A percentile compares a stretch with the other conserved stretches of the same genome.
phyloP scores from a whole-genome alignment of 2,113 vertebrate species.

The Hippocampus mohnikei region DNA sequence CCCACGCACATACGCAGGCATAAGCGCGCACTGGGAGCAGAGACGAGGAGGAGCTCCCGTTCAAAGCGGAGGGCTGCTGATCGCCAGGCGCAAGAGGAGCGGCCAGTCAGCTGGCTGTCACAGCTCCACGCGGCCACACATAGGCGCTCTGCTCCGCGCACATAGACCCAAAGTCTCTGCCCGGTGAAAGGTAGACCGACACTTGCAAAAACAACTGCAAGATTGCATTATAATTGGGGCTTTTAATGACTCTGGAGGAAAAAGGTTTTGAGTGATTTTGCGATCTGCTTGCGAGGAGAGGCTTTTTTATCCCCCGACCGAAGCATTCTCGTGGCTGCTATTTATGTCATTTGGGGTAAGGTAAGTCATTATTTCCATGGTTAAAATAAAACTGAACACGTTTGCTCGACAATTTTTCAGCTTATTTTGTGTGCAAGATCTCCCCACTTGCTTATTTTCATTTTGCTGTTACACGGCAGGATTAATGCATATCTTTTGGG shows the following conservation, averaged over 20 bases:
- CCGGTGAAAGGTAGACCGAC: conserved; percentile 17
- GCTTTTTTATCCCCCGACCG: conserved; percentile 15
- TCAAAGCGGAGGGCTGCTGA: conserved; percentile 48
- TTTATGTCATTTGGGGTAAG: conserved; percentile 31
- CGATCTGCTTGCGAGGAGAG: conserved; percentile 36
- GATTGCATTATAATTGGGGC: conserved; percentile 28
- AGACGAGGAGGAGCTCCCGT: conserved; percentile 67
- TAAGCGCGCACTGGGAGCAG: conserved; percentile 23
- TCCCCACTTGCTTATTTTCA: background rate
- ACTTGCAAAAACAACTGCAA: conserved; percentile 14
- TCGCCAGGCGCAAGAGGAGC: conserved; percentile 62
- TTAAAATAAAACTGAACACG: background rate
- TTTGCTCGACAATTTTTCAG: background rate
- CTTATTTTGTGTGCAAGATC: background rate
- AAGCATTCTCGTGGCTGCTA: conserved; percentile 10
- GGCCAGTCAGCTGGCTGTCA: conserved; percentile 53
- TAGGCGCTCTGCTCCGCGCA: conserved; percentile 30
- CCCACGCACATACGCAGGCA: background rate
- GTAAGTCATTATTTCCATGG: conserved; percentile 31
- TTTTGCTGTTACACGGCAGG: background rate
- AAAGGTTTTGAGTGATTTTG: conserved; percentile 14
- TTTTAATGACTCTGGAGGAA: conserved; percentile 45
- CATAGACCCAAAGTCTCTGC: background rate
- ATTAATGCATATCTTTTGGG: background rate
- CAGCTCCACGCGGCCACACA: conserved; percentile 35